A percentile compares a stretch with the other conserved stretches of the same genome.
Conservation (phyloP, 2,797 vertebrate species). For the Sciurus carolinensis region DNA sequence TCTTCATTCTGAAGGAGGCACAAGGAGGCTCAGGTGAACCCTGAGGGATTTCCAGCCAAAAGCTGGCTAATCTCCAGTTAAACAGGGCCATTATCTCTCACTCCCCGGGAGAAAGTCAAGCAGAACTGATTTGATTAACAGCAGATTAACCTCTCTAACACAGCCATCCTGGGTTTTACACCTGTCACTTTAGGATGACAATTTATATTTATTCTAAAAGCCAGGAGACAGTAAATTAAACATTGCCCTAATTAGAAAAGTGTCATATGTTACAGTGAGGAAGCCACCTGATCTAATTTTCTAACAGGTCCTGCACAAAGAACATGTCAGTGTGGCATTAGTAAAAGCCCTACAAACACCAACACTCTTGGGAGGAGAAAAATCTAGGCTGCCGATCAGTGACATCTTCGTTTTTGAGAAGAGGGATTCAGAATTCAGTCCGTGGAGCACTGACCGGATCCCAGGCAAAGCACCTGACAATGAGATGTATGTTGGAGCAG, state of each 20-base stretch:
- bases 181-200: conserved; percentile 92
- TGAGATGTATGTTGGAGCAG: neutral
- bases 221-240: conserved; percentile 93
- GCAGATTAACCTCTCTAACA: conserved; percentile 93
- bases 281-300: conserved; percentile 90
- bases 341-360: conserved; percentile 74
- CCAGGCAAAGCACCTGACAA: neutral
- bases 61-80: conserved; percentile 93
- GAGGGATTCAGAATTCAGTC: neutral
- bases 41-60: conserved; percentile 89
- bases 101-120: conserved; percentile 92
- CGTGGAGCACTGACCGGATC: neutral
- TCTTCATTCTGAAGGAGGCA: conserved; percentile 87
- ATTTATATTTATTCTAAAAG: conserved; percentile 93
- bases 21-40: conserved; percentile 88
- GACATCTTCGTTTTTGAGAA: neutral
- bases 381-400: neutral
- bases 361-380: conserved; percentile 69
- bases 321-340: conserved; percentile 79
- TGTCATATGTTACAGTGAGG: conserved; percentile 91
- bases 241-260: conserved; percentile 93
- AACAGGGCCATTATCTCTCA: conserved; percentile 92
- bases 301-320: conserved; percentile 84
- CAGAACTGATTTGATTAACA: conserved; percentile 94
- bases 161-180: conserved; percentile 92